Conservation (phyloP, 2,888 invertebrate species). For the Rotaria macrura region DNA sequence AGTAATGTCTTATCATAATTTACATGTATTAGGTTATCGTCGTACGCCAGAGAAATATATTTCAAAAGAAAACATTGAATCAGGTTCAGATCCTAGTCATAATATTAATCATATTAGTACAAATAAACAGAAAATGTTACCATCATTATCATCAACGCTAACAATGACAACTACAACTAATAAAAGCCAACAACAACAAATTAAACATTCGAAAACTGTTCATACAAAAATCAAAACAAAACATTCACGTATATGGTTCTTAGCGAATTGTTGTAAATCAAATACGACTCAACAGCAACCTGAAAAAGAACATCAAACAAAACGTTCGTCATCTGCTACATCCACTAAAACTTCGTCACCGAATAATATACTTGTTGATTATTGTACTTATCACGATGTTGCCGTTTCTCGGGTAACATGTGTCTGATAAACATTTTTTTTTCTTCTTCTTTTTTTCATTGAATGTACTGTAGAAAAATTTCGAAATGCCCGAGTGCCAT, state of each 20-base stretch:
- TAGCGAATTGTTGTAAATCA: not conserved
- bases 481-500: not conserved
- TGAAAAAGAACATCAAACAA: not conserved
- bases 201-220: not conserved
- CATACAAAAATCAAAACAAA: not conserved
- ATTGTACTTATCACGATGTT: slow-evolving; percentile 19
- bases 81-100: not conserved
- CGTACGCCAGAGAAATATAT: not conserved
- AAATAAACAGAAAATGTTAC: not conserved
- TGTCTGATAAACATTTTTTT: not conserved
- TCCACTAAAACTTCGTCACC: not conserved
- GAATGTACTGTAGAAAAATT: not conserved
- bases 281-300: not conserved
- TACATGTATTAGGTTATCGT: slow-evolving; percentile 13
- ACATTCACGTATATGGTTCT: not conserved
- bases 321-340: not conserved
- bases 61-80: not conserved
- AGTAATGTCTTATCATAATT: slow-evolving; percentile 1
- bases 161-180: not conserved
- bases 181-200: not conserved
- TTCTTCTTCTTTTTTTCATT: not conserved
- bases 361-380: not conserved
- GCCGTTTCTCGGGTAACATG: not conserved
- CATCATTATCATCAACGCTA: not conserved
- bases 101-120: not conserved